Conservation (phyloP, 1,140 invertebrate species). For the Trichonephila inaurata region DNA sequence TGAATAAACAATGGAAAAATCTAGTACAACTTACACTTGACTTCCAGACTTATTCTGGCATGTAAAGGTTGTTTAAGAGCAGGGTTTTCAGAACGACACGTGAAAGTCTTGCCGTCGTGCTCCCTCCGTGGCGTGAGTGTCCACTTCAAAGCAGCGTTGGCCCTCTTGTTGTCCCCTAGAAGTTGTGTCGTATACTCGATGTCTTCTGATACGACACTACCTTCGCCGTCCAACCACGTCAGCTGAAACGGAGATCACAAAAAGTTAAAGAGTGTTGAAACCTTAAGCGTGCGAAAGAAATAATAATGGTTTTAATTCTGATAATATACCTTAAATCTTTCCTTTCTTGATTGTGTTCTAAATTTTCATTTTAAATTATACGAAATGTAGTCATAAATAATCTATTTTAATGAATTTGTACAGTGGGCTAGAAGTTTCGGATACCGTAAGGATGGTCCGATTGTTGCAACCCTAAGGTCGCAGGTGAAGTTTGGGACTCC, state of each 20-base stretch:
- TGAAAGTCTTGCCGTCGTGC: constrained; percentile 94
- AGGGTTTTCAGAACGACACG: constrained; percentile 85
- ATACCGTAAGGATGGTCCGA: too few species aligned
- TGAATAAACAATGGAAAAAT: neutral
- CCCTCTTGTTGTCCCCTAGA: constrained; percentile 88
- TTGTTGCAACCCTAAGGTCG: too few species aligned
- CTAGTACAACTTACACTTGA: constrained; percentile 80
- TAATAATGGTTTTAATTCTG: too few species aligned
- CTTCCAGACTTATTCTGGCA: constrained; percentile 80
- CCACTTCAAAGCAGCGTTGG: constrained; percentile 91
- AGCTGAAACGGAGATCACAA: constrained; percentile 85
- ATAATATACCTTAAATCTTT: too few species aligned
- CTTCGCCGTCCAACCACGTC: constrained; percentile 93
- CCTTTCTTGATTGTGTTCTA: too few species aligned
- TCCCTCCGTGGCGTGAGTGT: constrained; percentile 87
- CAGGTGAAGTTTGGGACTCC: too few species aligned
- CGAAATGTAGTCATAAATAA: too few species aligned
- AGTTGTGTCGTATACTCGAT: constrained; percentile 77
- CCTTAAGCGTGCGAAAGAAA: too few species aligned
- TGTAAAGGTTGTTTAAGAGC: constrained; percentile 79
- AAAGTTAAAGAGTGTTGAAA: too few species aligned
- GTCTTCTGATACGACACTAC: constrained; percentile 86
- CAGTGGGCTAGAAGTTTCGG: too few species aligned
- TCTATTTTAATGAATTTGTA: too few species aligned
- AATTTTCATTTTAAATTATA: too few species aligned